Evolutionary conservation across 2,113 vertebrate genomes (phyloP).

Genomic region (Serilophus lunatus): DNA sequence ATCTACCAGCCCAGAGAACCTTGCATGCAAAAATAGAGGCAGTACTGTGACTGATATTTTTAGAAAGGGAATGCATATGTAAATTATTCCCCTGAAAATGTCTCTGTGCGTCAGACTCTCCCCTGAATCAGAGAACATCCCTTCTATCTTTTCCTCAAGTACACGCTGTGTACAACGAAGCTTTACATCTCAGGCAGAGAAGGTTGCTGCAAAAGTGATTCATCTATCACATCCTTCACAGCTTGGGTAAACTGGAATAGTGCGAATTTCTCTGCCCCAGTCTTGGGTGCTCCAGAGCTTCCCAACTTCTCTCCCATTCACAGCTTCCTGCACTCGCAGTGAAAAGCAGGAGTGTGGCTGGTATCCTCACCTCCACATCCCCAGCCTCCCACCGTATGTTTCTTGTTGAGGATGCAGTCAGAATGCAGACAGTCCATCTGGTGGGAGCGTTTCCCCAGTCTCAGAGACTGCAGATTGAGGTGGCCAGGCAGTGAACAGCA

Average conservation of each 20-base stretch:
- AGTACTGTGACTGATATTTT: conserved; percentile 47
- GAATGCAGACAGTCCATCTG: background rate
- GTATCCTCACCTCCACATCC: background rate
- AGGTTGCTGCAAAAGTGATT: conserved; percentile 55
- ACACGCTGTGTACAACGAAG: background rate
- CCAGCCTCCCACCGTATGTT: background rate
- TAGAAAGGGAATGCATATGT: conserved; percentile 65
- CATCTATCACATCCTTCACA: conserved; percentile 52
- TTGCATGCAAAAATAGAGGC: conserved; percentile 34
- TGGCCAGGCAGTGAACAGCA: rapidly evolving
- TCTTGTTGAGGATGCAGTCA: background rate
- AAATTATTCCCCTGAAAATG: conserved; percentile 60
- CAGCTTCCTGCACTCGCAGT: rapidly evolving
- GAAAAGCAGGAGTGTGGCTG: background rate
- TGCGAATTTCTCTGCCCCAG: conserved; percentile 4
- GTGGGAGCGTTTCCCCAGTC: background rate
- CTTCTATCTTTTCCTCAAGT: conserved; percentile 59
- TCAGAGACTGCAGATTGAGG: rapidly evolving
- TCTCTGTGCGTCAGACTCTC: conserved; percentile 61
- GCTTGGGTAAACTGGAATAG: background rate
- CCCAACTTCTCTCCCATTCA: background rate
- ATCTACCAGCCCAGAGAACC: conserved; percentile 7
- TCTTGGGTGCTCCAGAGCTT: background rate
- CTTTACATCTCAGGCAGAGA: background rate
- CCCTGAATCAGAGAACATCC: conserved; percentile 54